Evolutionary conservation across 2,888 invertebrate genomes (phyloP).

Genomic region (Ecliptopera silaceata): DNA sequence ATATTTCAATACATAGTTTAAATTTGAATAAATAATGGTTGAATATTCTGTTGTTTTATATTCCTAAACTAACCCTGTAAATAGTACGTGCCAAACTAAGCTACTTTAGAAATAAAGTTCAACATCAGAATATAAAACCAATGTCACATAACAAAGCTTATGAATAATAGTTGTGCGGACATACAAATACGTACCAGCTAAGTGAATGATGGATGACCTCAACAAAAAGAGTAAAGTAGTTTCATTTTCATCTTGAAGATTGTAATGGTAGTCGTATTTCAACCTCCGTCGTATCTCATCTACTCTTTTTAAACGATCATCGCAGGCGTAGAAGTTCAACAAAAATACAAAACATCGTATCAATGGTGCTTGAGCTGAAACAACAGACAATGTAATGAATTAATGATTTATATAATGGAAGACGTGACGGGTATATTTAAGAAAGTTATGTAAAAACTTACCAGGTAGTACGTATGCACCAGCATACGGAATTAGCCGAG

Average conservation of each 20-base stretch:
- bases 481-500: constrained; percentile 65
- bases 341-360: constrained; percentile 70
- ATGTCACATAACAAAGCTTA: too few relatives aligned
- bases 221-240: constrained; percentile 65
- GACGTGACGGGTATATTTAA: too few relatives aligned
- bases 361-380: constrained; percentile 69
- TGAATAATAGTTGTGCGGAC: too few relatives aligned
- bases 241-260: constrained; percentile 70
- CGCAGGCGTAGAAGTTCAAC: constrained; percentile 71
- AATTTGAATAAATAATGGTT: too few relatives aligned
- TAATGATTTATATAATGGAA: too few relatives aligned
- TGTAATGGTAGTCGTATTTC: constrained; percentile 60
- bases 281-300: constrained; percentile 61
- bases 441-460: constrained; percentile 42
- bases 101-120: too few relatives aligned
- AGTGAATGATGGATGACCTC: constrained; percentile 51
- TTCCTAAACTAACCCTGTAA: too few relatives aligned
- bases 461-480: constrained; percentile 58
- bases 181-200: constrained; percentile 55
- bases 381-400: not conserved
- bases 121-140: too few relatives aligned
- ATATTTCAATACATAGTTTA: too few relatives aligned
- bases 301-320: constrained; percentile 60
- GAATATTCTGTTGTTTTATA: too few relatives aligned
- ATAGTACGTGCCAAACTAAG: too few relatives aligned